Evolutionary conservation across 1,140 invertebrate genomes (phyloP).

Genomic region (Drosophila kikkawai): DNA sequence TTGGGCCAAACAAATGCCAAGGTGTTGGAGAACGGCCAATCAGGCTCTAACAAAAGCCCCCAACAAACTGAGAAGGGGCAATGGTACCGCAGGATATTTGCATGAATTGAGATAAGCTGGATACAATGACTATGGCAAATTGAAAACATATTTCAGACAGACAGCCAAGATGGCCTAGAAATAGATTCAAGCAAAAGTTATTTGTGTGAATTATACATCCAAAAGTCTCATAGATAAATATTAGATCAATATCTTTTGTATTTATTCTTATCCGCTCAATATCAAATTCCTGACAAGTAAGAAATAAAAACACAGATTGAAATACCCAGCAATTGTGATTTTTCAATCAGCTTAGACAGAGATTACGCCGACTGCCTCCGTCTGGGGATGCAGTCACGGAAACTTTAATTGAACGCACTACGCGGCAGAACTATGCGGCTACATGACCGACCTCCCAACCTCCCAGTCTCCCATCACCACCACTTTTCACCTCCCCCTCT

Average conservation of each 20-base stretch:
- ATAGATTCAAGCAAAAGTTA: neutral
- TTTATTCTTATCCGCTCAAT: neutral
- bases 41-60: slow-evolving; percentile 16
- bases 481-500: neutral
- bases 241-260: neutral
- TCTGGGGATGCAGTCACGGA: slow-evolving; percentile 26
- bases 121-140: neutral
- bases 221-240: neutral
- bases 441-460: neutral
- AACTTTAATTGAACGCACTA: slow-evolving; percentile 46
- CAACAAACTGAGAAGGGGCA: neutral
- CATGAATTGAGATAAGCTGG: slow-evolving; percentile 17
- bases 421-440: slow-evolving; percentile 42
- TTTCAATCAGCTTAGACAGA: slow-evolving; percentile 45
- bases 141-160: slow-evolving; percentile 4
- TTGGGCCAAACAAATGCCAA: slow-evolving; percentile 10
- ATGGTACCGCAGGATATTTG: neutral
- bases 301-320: slow-evolving; percentile 18
- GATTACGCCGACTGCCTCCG: slow-evolving; percentile 26
- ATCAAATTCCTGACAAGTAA: neutral
- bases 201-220: neutral
- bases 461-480: neutral
- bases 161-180: neutral
- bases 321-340: slow-evolving; percentile 11
- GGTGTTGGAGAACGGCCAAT: slow-evolving; percentile 58